Evolutionary conservation across 1,140 invertebrate genomes (phyloP).

Genomic region (Euura saliciscinereae): DNA sequence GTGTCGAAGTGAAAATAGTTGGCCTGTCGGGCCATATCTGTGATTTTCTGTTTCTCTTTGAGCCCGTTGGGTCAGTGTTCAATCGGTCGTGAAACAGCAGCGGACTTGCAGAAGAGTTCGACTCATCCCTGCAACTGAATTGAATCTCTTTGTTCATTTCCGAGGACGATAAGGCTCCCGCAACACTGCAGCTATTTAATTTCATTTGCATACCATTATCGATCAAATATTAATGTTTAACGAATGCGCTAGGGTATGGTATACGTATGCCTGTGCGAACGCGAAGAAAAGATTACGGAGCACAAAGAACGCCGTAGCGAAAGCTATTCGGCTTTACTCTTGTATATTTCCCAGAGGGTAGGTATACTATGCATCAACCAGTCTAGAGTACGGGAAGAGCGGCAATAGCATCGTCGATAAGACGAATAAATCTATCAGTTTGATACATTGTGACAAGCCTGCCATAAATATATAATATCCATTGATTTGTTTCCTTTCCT

Average conservation of each 20-base stretch:
- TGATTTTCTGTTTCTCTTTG: not conserved
- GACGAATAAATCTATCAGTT: conserved; percentile 38
- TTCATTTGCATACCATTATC: not conserved
- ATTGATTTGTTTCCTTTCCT: conserved; percentile 8
- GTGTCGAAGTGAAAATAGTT: not conserved
- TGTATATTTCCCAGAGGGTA: conserved; percentile 45
- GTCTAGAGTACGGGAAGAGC: conserved; percentile 21
- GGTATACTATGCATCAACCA: conserved; percentile 33
- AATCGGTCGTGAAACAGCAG: not conserved
- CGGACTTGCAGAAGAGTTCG: not conserved
- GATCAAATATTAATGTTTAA: not conserved
- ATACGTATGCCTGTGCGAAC: not conserved
- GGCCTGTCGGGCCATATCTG: not conserved
- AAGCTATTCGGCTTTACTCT: conserved; percentile 38
- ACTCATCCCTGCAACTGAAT: not conserved
- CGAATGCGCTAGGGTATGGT: not conserved
- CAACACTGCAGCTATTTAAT: not conserved
- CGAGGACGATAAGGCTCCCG: not conserved
- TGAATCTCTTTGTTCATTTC: not conserved
- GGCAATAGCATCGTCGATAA: conserved; percentile 39
- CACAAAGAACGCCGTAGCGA: conserved; percentile 9
- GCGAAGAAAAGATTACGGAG: not conserved
- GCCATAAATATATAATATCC: conserved; percentile 37
- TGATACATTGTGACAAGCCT: conserved; percentile 40
- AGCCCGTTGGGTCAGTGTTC: not conserved